Evolutionary conservation across 92 coral and sea anemone genomes (phyloP), one percentile per base, ranked within the genome.

Genomic region (Palythoa caribaeorum): DNA sequence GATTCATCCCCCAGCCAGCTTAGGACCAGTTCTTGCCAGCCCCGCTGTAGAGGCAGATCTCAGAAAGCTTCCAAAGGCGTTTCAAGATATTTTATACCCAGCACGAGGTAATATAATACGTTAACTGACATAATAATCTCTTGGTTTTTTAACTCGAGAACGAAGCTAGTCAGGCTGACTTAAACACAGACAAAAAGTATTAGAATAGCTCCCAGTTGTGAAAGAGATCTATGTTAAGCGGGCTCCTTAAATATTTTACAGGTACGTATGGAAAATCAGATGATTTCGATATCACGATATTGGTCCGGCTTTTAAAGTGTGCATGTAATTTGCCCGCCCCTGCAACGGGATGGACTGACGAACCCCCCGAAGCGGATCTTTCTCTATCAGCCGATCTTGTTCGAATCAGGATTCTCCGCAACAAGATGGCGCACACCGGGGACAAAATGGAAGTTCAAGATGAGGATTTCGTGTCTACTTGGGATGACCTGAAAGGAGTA

Each of bases 361-460:
- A 79, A 21, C 84, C 84, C 1, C 59, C 62, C 8, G 60, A 21
- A 19, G 20, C 85, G 19, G 85, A 80, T 35, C 12, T 40, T 65
- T 40, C 85, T 10, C 2, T 48, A 20, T 63, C 74, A 65, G 63
- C 11, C 39, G 85, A 80, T 71, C 19, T 80, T 65, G 85, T 80
- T 40, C 85, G 85, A 3, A 80, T 80, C 73, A 80, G 36, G 75
- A 70, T 9, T n/a, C 70, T 53, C 51, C 85, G 85, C 36, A 80
- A 80, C 74, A 15, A 9, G 57, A 63, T 80, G 38, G 85, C 85
- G 38, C 85, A 80, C 74, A n/a, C 74, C 3, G 74, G 60, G 12
- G 59, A 40, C 7, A 79, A 79, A n/a, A 80, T 80, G 85, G 74
- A 65, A 65, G 39, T 80, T 2, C 62, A 40, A 80, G 57, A 20